Evolutionary conservation across 2,888 invertebrate species (phyloP).

Genomic region (Chymomyza fuscimana): DNA sequence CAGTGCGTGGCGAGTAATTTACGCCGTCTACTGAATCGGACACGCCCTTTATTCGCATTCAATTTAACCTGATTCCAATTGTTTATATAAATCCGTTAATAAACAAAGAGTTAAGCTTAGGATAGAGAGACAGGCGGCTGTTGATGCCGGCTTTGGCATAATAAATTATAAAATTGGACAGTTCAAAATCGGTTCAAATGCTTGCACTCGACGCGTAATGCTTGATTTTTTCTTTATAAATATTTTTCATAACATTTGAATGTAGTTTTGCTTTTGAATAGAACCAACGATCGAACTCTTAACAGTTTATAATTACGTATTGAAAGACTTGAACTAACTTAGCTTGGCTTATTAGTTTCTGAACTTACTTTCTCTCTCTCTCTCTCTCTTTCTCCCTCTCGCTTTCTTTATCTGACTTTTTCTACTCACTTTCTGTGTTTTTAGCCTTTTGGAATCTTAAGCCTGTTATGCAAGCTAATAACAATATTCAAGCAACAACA

Average conservation of each 20-base stretch:
- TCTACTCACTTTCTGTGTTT: constrained; percentile 29
- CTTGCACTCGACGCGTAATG: constrained; percentile 1
- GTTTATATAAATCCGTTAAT: constrained; percentile 32
- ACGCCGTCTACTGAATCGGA: constrained; percentile 39
- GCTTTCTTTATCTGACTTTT: not conserved
- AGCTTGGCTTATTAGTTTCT: not conserved
- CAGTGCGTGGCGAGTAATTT: constrained; percentile 35
- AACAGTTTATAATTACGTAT: too few species aligned
- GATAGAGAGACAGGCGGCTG: not conserved
- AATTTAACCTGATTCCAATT: constrained; percentile 24
- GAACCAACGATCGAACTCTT: constrained; percentile 16
- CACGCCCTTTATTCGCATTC: constrained; percentile 43
- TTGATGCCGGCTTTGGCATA: constrained; percentile 12
- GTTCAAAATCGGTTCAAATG: constrained; percentile 19
- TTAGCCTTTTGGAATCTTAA: constrained; percentile 43
- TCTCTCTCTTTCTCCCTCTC: not conserved
- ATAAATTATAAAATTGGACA: constrained; percentile 30
- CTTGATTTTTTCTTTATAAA: not conserved
- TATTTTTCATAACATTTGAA: constrained; percentile 21
- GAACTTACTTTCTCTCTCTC: constrained; percentile 32
- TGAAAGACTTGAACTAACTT: not conserved
- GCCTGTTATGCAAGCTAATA: constrained; percentile 53
- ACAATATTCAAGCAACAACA: constrained; percentile 13
- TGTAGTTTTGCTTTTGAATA: constrained; percentile 17
- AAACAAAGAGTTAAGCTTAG: not conserved